Percentiles rank a stretch among this genome's conserved stretches.
phyloP scores from a whole-genome alignment of 2,888 invertebrate species.

The Cheilosia grossa region DNA sequence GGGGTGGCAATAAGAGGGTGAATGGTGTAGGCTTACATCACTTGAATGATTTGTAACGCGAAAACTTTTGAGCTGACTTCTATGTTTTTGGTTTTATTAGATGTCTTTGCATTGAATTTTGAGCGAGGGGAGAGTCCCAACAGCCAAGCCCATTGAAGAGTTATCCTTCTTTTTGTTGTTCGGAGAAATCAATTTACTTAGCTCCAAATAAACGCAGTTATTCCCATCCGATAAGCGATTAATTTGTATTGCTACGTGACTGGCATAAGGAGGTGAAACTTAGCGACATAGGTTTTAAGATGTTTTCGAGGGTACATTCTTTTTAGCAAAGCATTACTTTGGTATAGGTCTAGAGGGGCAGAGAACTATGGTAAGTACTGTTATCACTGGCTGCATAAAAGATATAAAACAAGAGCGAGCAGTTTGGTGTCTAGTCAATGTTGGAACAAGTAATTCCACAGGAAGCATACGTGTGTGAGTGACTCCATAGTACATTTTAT shows the following conservation, averaged over 20 bases:
- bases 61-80: slow-evolving; percentile 48
- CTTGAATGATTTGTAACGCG: slow-evolving; percentile 41
- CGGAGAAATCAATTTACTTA: background rate
- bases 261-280: background rate
- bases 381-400: too few species aligned
- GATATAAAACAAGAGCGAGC: too few species aligned
- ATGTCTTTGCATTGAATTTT: slow-evolving; percentile 3
- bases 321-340: background rate
- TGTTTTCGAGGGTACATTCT: background rate
- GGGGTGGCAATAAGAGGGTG: background rate
- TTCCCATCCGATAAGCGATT: slow-evolving; percentile 7
- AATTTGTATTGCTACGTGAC: background rate
- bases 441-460: too few species aligned
- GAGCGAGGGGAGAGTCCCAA: background rate
- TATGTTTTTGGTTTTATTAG: slow-evolving; percentile 49
- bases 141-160: background rate
- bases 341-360: background rate
- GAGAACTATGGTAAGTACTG: too few species aligned
- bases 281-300: background rate
- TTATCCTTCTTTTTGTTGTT: background rate
- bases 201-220: slow-evolving; percentile 4
- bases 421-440: too few species aligned
- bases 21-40: slow-evolving; percentile 30
- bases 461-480: too few species aligned
- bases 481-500: too few species aligned